Conservation (phyloP, 2,113 vertebrate species). For the Arizona elegans region DNA sequence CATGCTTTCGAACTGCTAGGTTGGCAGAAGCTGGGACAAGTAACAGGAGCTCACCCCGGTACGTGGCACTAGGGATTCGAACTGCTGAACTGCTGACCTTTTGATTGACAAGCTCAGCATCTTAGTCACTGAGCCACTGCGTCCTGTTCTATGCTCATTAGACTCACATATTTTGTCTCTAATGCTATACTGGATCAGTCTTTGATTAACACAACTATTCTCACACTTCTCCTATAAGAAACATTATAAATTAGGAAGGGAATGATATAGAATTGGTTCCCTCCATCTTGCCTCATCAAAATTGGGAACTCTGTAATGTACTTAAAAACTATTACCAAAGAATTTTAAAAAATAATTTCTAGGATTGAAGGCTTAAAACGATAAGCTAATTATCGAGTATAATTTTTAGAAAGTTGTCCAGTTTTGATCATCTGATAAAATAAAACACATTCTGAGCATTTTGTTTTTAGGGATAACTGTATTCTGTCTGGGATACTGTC, state of each 20-base stretch:
- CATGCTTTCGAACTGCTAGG: no score
- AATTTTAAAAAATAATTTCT: neutral
- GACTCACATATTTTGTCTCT: neutral
- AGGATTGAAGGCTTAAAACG: neutral
- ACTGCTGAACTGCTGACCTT: no score
- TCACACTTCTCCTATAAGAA: neutral
- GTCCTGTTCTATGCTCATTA: neutral
- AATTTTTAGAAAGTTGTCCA: neutral
- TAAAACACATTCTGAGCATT: neutral
- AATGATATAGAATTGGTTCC: neutral
- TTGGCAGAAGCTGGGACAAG: no score
- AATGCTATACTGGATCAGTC: neutral
- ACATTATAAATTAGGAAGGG: neutral
- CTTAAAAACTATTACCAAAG: neutral
- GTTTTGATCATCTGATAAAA: slow-evolving; percentile 12
- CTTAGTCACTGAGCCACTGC: no score
- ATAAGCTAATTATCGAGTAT: neutral
- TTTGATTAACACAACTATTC: neutral
- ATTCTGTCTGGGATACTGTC: neutral
- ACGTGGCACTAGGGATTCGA: no score
- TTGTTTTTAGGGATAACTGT: neutral
- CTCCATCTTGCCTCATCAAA: neutral
- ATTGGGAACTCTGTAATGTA: neutral
- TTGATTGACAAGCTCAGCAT: no score
- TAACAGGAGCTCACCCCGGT: no score